Evolutionary conservation across 2,113 vertebrate species (phyloP), one percentile per base, ranked within the genome.

Genomic region (Actenoides lindsayi): DNA sequence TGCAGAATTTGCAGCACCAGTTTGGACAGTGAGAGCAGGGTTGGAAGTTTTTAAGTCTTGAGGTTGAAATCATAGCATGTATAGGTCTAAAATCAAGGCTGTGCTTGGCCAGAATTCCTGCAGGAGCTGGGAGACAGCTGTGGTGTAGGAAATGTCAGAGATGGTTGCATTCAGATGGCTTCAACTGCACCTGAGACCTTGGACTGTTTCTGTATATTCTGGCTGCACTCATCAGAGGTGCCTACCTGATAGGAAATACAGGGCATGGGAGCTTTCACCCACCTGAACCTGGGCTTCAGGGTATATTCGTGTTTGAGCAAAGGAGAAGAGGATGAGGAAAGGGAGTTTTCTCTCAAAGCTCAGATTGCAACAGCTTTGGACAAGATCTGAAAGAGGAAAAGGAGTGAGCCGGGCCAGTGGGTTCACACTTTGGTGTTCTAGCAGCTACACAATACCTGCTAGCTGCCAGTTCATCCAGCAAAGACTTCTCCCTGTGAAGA

Each of bases 51-150:
- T 8, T 28, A 50, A 78, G 17, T 59, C 53, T 79, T 56, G 28
- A 90, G 25, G 28, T 10, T 27, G 33, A 17, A 68, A 0, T 48
- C 5, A 1, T 12, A 14, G 57, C 23, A 60, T 33, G 4, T 11
- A 1, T 30, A 9, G 10, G 17, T 69, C 50, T 75, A 48, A 76
- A 5, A 82, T 30, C 2, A 2, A 68, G 23, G 23, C 51, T 71
- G 19, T 42, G 9, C 46, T 84, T 50, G 21, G 37, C 39, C 37
- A 35, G 62, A 60, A 42, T 85, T 76, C 33, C 39, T 68, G 39
- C 37, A 79, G 56, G n/a, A 59, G 16, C 25, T 71, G 18, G 13
- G 39, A 64, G 42, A 23, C 2, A 6, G 12, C 31, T 6, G 1
- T 2, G 9, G 7, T 44, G 24, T 78, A 51, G 39, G 46, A 63